These are phyloP conservation scores for Crotalus viridis DNA, from an alignment of 2,113 vertebrate genomes.

Conservation along the genomic window DNA sequence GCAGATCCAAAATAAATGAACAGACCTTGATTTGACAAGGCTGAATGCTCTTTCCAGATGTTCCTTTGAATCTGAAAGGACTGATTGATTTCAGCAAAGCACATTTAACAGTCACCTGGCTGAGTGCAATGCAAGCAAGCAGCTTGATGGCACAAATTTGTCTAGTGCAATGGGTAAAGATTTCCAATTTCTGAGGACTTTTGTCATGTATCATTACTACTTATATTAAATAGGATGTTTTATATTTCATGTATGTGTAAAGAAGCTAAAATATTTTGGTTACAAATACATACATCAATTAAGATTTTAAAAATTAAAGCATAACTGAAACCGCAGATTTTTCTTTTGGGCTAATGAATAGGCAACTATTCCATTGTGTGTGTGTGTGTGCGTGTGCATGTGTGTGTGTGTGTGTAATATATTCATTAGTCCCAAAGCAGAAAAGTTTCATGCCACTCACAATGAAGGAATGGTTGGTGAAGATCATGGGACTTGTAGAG, in stretches of 20 bases:
- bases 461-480: not conserved
- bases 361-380: no score
- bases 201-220: conserved; percentile 66
- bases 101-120: conserved; percentile 36
- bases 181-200: conserved; percentile 57
- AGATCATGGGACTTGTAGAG: not conserved
- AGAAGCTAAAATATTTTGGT: not conserved
- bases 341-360: no score
- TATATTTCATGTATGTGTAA: not conserved
- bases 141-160: conserved; percentile 60
- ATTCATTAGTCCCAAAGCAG: not conserved
- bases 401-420: no score
- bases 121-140: not conserved
- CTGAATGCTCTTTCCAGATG: conserved; percentile 11
- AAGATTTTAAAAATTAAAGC: not conserved
- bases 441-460: not conserved
- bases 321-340: no score
- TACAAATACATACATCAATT: not conserved
- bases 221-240: conserved; percentile 58
- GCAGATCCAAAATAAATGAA: conserved; percentile 23
- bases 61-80: conserved; percentile 34
- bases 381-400: no score
- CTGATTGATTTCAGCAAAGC: conserved; percentile 15
- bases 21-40: not conserved
- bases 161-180: conserved; percentile 55